Base-by-base conservation (phyloP, 2,797 vertebrate genomes). In the Kryptolebias ocellatus region DNA sequence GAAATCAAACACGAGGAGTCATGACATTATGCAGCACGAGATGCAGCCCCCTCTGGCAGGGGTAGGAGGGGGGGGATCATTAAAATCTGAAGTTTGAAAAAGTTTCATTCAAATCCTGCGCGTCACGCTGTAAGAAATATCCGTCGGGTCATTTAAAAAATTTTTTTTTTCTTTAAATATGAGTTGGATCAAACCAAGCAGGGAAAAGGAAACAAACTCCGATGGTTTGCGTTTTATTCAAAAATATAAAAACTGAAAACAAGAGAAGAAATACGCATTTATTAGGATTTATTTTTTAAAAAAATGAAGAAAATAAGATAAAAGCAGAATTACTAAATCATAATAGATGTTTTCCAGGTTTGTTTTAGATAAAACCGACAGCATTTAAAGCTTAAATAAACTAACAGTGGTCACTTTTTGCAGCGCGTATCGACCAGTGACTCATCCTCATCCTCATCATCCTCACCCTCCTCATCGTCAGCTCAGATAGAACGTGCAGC, bases 81-180 rank as follows among this genome's bases (percentile, higher is more conserved):
- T 57, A 9, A 69, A 39, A 55, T 1, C 0, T 2, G 0, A 49
- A 5, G 55, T 50, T 62, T 34, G 4, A 37, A 71, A 7, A 7
- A 63, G 27, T 72, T 53, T n/a, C 29, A 11, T n/a, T 44, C 47
- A 62, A 31, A 20, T 31, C 20, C 42, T 62, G 49, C 60, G 52
- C 49, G 12, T 53, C 64, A 78, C 79, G 42, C 74, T 78, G 76
- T 60, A 85, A 81, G 52, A 86, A 83, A 72, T 72, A 69, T 67
- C 64, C 4, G 31, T 45, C 57, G 59, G 60, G 2, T 34, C 17
- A 12, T 17, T n/a, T n/a, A n/a, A n/a, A n/a, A n/a, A n/a, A n/a
- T n/a, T 11, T 10, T 39, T 10, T 39, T 2, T 39, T 39, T 10
- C 37, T 39, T 10, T 39, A 12, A 39, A 39, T 39, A 39, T 39